A percentile compares a stretch with the other conserved stretches of the same genome.
Conservation (phyloP, 2,113 vertebrate species). For the Vireo altiloquus region DNA sequence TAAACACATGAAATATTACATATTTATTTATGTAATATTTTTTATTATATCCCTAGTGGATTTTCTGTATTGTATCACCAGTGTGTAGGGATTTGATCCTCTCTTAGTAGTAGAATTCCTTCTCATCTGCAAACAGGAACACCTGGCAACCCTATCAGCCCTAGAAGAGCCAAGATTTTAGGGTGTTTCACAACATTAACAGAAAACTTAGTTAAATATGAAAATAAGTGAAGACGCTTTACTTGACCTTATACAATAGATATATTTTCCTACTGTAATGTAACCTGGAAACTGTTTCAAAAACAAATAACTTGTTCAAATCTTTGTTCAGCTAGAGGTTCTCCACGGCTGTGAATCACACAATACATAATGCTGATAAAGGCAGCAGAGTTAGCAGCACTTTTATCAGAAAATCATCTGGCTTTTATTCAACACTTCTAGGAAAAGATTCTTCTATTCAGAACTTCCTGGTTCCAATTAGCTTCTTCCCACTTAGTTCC, state of each 20-base stretch:
- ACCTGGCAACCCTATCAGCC: background rate
- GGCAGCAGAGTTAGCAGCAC: background rate
- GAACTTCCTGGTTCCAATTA: background rate
- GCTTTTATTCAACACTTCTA: background rate
- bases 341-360: background rate
- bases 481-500: background rate
- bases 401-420: background rate
- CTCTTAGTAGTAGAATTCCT: background rate
- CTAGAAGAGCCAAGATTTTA: background rate
- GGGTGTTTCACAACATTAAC: background rate
- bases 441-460: background rate
- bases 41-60: background rate
- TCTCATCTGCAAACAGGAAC: background rate
- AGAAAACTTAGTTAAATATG: background rate
- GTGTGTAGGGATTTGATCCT: background rate
- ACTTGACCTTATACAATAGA: background rate
- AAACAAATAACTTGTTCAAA: background rate
- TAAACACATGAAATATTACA: background rate
- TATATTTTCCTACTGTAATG: background rate
- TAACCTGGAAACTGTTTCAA: background rate
- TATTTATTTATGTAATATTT: background rate
- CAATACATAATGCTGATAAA: background rate
- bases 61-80: background rate
- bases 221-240: background rate
- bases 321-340: background rate